phyloP scores from a whole-genome alignment of 2,888 invertebrate species.

The Asteroscopus sphinx region DNA sequence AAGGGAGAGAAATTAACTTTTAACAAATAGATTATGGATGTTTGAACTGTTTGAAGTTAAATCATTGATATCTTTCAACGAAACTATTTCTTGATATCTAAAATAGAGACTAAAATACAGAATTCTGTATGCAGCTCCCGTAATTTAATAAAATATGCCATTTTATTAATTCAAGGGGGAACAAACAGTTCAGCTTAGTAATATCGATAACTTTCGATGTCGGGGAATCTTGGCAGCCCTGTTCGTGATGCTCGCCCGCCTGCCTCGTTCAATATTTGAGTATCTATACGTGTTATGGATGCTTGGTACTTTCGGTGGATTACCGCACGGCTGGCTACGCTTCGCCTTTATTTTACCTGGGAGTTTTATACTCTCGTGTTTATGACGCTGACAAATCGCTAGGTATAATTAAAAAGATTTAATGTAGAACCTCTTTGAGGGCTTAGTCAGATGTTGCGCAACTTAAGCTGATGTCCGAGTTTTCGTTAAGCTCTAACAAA shows the following conservation, averaged over 20 bases:
- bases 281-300: slow-evolving; percentile 72
- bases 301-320: slow-evolving; percentile 76
- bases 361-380: slow-evolving; percentile 47
- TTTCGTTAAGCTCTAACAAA: not conserved
- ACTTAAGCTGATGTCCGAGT: slow-evolving; percentile 10
- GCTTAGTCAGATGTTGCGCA: slow-evolving; percentile 36
- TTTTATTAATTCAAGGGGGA: slow-evolving; percentile 11
- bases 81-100: too few relatives aligned
- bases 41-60: too few relatives aligned
- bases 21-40: too few relatives aligned
- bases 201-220: slow-evolving; percentile 40
- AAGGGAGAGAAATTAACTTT: too few relatives aligned
- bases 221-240: slow-evolving; percentile 56
- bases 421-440: slow-evolving; percentile 40
- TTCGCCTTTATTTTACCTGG: slow-evolving; percentile 56
- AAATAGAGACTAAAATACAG: slow-evolving; percentile 2
- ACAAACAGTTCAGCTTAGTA: slow-evolving; percentile 18
- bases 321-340: slow-evolving; percentile 68
- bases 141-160: slow-evolving; percentile 37
- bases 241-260: slow-evolving; percentile 71
- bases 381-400: slow-evolving; percentile 53
- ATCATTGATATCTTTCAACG: too few relatives aligned
- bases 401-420: slow-evolving; percentile 52
- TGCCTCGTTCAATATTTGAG: slow-evolving; percentile 75
- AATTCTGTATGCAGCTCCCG: slow-evolving; percentile 21